Evolutionary conservation across 2,888 invertebrate genomes (phyloP), one percentile per base, ranked within the genome.

Genomic region (Aricia artaxerxes): DNA sequence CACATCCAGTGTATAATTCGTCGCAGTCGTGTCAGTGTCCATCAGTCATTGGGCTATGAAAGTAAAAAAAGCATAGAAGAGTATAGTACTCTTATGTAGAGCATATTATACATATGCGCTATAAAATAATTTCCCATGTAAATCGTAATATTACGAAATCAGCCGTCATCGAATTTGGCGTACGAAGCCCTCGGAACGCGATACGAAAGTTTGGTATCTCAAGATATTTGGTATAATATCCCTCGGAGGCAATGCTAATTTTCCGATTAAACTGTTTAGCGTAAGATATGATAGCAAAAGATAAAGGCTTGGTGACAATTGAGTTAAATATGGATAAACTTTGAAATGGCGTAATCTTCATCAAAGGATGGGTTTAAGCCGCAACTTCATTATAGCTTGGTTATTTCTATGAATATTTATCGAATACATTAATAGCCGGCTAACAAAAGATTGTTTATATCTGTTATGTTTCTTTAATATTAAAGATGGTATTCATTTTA

Each of bases 291-390:
- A 73, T 78, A 78, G 49, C 60, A 13, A 49, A 73, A 73, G 72
- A 61, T 80, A 69, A 35, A 64, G 64, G 24, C 9, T 35, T 13
- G 81, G 80, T 83, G 81, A 81, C 84, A 83, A 85, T 85, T 84
- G 84, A 80, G 80, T 84, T 86, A 84, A 85, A 84, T 84, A 86
- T 86, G 86, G 87, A 88, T 88, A 86, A 85, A 86, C 85, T 86
- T 86, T 85, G 84, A 85, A 87, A 86, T 87, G 86, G 86, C 85
- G 84, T 82, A 84, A 84, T 69, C 35, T 69, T 69, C 6, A 69
- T 69, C 69, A 69, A 69, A 69, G 69, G 64, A 61, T n/a, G 61
- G 64, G 13, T 6, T 38, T 69, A 38, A 11, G 5, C 13, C 24
- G 3, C 35, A 13, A 35, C 69, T 13, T 13, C 13, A 4, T 69